Base-by-base conservation (phyloP, 2,888 invertebrate genomes). In the Ptilodon capucinus region DNA sequence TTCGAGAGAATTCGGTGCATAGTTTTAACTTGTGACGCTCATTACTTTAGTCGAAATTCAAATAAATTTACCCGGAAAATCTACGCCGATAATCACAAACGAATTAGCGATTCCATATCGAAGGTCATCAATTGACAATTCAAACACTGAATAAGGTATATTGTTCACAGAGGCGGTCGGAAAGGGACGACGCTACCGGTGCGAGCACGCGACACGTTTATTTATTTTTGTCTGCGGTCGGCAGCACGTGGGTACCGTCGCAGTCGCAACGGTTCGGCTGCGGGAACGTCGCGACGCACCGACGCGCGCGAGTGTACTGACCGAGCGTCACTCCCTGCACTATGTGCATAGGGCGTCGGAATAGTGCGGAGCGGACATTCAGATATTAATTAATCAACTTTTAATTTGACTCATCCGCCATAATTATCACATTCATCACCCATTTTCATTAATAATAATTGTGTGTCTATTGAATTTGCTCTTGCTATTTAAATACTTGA, bases 221-320 rank as follows among this genome's bases (percentile, higher is more conserved):
- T 82, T 82, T 81, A 74, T 81, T 81, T 76, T 69, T 68, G 71
- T 65, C 54, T 70, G 64, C 48, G 58, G 9, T 51, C 53, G 69
- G n/a, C n/a, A n/a, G n/a, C 82, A 82, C 84, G 80, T 79, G 80
- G 75, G 76, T 78, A 79, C 72, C 66, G 69, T 71, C 77, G 71
- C 62, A 73, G 39, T 43, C 58, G 51, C 49, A 49, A 47, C 60
- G 44, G 49, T 46, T 46, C 58, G 16, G 57, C 14, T 53, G 51
- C 58, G 56, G 44, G 51, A 55, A 79, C 88, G 88, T 86, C 76
- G 72, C 74, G 74, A 71, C 85, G 73, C 76, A 71, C 63, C 84
- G 81, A 75, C 84, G 84, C 79, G 72, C 85, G 83, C 84, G 86
- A 80, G 85, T 80, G 82, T 83, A 89, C 89, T 90, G 89, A 84